Evolutionary conservation across 1,140 invertebrate species (phyloP), one percentile per base, ranked within the genome.

Genomic region (Drosophila sproati): DNA sequence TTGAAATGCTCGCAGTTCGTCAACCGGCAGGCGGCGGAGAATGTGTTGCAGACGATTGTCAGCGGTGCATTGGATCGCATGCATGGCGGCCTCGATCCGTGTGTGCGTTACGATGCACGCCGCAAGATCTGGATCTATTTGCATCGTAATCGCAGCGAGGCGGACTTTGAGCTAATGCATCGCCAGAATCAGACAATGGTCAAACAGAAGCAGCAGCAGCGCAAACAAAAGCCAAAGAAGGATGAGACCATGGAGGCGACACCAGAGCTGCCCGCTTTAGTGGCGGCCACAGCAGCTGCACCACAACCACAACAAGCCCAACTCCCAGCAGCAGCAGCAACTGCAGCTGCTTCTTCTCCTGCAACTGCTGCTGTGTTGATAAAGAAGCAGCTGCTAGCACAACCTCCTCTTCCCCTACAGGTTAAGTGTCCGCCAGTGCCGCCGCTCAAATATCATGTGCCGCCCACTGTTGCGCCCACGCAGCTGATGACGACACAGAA

Each of bases 101-200:
- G 97, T 91, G 97, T 98, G 1, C 96, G 97, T 85, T 98, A 98
- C 92, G 97, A 98, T 91, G 95, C 96, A 0, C 96, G 96, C 80
- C 94, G 96, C 5, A 98, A 98, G 93, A 95, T 97, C 8, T 98
- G 98, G 98, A 96, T 98, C 39, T 98, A 98, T 93, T 93, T 98
- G 55, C 97, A 98, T 93, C 94, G 96, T 48, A 96, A 94, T 92
- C 93, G 96, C 64, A 95, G 95, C 7, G 95, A 96, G 91, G 94
- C 96, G 73, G 96, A 97, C 92, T 97, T 97, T 93, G 96, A 94
- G 78, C 80, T 93, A 12, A 93, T 94, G 74, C 96, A 96, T 91
- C 77, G 91, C 3, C 89, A 92, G 47, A 82, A 85, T 28, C 92
- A 92, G 20, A 66, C 80, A 10, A 35, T 90, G 39, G 86, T 86